A percentile compares a stretch with the other conserved stretches of the same genome.
Evolutionary conservation across 2,888 invertebrate species (phyloP).

Genomic region (Cheilosia pagana): DNA sequence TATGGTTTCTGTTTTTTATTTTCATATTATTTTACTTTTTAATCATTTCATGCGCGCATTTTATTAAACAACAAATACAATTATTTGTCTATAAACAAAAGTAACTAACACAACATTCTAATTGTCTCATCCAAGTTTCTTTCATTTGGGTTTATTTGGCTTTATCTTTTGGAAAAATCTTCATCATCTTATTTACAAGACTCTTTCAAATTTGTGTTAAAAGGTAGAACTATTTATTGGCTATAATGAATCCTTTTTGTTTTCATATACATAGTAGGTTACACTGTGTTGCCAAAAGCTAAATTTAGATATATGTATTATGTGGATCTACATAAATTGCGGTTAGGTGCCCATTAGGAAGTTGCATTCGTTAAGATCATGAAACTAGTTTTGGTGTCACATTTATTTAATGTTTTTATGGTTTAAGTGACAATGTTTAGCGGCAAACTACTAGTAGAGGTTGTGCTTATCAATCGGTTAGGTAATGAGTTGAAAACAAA

Average conservation of each 20-base stretch:
- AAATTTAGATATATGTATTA: too few relatives aligned
- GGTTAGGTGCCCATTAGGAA: too few relatives aligned
- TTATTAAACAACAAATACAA: background rate
- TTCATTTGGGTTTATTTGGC: conserved; percentile 5
- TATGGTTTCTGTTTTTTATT: background rate
- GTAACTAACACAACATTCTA: conserved; percentile 20
- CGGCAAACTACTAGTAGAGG: too few relatives aligned
- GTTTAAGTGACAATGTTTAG: too few relatives aligned
- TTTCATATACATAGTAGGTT: background rate
- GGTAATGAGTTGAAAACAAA: too few relatives aligned
- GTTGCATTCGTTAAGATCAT: too few relatives aligned
- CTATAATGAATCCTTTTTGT: background rate
- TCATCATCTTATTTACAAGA: too few relatives aligned
- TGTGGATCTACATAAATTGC: too few relatives aligned
- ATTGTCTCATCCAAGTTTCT: background rate
- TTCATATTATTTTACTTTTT: background rate
- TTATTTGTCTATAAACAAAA: background rate
- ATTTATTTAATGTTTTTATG: too few relatives aligned
- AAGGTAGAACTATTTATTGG: background rate
- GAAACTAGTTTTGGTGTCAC: too few relatives aligned
- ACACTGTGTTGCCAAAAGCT: background rate
- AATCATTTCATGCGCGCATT: conserved; percentile 3
- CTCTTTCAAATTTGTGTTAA: background rate
- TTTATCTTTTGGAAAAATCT: conserved; percentile 13
- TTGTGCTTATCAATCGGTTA: too few relatives aligned